Conservation (phyloP, 1,140 invertebrate species). For the Phthorimaea operculella region DNA sequence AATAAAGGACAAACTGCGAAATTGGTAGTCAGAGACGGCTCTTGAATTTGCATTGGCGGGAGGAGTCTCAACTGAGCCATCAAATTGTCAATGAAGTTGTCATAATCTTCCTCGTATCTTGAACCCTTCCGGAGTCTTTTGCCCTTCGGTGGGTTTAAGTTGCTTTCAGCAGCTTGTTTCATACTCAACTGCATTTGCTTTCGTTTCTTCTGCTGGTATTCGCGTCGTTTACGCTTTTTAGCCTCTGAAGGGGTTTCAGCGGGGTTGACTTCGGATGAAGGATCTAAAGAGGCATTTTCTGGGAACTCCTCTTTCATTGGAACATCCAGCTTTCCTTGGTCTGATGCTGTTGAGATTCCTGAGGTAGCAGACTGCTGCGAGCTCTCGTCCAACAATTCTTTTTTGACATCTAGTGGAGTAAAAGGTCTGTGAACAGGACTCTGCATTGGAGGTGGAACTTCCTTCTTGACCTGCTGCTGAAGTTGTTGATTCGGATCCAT, state of each 20-base stretch:
- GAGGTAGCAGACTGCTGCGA: conserved; percentile 70
- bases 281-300: conserved; percentile 53
- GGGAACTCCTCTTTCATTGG: conserved; percentile 70
- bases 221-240: conserved; percentile 82
- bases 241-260: conserved; percentile 74
- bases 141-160: conserved; percentile 73
- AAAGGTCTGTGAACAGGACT: conserved; percentile 64
- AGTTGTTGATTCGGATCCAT: conserved; percentile 45
- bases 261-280: conserved; percentile 47
- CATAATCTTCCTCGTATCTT: conserved; percentile 91
- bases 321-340: conserved; percentile 69
- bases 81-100: conserved; percentile 88
- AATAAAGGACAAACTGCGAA: conserved; percentile 83
- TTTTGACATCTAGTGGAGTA: conserved; percentile 69
- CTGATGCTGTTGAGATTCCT: conserved; percentile 68
- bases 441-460: conserved; percentile 65
- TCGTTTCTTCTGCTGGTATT: conserved; percentile 88
- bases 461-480: conserved; percentile 64
- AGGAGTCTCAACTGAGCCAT: conserved; percentile 86
- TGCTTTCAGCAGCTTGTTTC: conserved; percentile 69
- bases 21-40: conserved; percentile 86
- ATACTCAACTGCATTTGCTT: conserved; percentile 71
- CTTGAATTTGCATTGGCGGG: conserved; percentile 86
- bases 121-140: conserved; percentile 86
- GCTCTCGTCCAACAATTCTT: conserved; percentile 71